These are phyloP conservation scores for Anser brachyrhynchus DNA, from an alignment of 2,113 vertebrate species.

Conservation along the genomic window DNA sequence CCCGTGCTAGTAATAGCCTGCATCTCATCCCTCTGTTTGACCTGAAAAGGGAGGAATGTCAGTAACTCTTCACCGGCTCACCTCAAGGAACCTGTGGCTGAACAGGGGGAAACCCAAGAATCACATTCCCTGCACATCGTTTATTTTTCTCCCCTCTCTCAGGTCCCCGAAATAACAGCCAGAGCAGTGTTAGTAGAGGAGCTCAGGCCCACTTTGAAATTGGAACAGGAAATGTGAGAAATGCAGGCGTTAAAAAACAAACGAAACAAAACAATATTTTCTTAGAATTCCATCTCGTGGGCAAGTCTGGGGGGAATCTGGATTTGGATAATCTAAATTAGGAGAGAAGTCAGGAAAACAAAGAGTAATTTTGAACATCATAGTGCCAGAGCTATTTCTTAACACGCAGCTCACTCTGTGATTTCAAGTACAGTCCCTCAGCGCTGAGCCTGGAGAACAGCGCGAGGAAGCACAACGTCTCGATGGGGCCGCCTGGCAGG, in stretches of 20 bases:
- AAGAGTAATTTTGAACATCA: conserved; percentile 46
- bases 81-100: not conserved
- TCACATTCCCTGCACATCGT: accelerated
- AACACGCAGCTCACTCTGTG: conserved; percentile 39
- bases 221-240: conserved; percentile 56
- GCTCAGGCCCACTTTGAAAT: conserved; percentile 2
- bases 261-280: conserved; percentile 47
- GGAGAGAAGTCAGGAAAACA: conserved; percentile 65
- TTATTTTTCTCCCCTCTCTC: conserved; percentile 29
- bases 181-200: not conserved
- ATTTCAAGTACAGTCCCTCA: conserved; percentile 41
- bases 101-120: not conserved
- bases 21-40: conserved; percentile 1
- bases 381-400: conserved; percentile 66
- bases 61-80: not conserved
- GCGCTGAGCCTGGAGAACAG: not conserved
- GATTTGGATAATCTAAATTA: conserved; percentile 59
- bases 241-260: conserved; percentile 31
- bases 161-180: conserved; percentile 25
- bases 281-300: conserved; percentile 49
- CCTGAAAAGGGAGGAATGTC: not conserved
- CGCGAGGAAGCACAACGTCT: not conserved
- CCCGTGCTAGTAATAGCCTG: conserved; percentile 1
- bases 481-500: not conserved
- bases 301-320: conserved; percentile 27